Evolutionary conservation across 2,888 invertebrate genomes (phyloP).

Genomic region (Nineta flava): DNA sequence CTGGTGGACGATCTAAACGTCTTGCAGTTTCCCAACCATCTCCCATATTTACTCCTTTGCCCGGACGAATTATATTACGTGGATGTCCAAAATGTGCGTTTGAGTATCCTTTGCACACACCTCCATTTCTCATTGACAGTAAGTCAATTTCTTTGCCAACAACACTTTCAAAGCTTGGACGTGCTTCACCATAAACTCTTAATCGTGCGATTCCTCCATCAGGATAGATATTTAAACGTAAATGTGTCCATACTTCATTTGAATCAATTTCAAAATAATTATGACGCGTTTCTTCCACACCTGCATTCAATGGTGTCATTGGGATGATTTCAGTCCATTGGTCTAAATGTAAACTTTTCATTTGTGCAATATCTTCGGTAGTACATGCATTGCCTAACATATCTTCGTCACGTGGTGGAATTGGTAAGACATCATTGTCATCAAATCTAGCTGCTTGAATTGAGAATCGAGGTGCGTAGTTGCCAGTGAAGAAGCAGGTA

Average conservation of each 20-base stretch:
- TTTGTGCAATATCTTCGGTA: constrained; percentile 28
- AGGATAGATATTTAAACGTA: constrained; percentile 44
- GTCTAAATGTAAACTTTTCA: constrained; percentile 30
- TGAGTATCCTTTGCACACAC: constrained; percentile 36
- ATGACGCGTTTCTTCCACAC: constrained; percentile 38
- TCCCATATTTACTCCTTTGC: constrained; percentile 35
- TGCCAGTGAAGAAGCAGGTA: constrained; percentile 46
- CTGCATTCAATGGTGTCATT: constrained; percentile 34
- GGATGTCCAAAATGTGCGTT: constrained; percentile 51
- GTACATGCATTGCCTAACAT: constrained; percentile 34
- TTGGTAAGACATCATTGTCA: constrained; percentile 26
- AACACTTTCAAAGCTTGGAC: constrained; percentile 17
- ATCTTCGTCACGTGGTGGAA: constrained; percentile 28
- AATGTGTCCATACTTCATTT: constrained; percentile 37
- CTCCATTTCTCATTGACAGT: constrained; percentile 35
- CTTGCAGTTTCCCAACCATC: constrained; percentile 54
- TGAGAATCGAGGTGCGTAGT: constrained; percentile 43
- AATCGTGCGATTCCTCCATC: constrained; percentile 48
- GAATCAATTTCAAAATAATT: constrained; percentile 37
- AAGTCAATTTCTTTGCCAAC: constrained; percentile 30
- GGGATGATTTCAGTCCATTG: constrained; percentile 41
- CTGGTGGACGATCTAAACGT: constrained; percentile 38
- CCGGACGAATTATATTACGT: constrained; percentile 37
- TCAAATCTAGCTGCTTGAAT: constrained; percentile 35
- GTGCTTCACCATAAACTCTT: constrained; percentile 37